These are phyloP conservation scores for Andrena bicolor DNA, from an alignment of 2,888 invertebrate genomes.

Conservation along the genomic window DNA sequence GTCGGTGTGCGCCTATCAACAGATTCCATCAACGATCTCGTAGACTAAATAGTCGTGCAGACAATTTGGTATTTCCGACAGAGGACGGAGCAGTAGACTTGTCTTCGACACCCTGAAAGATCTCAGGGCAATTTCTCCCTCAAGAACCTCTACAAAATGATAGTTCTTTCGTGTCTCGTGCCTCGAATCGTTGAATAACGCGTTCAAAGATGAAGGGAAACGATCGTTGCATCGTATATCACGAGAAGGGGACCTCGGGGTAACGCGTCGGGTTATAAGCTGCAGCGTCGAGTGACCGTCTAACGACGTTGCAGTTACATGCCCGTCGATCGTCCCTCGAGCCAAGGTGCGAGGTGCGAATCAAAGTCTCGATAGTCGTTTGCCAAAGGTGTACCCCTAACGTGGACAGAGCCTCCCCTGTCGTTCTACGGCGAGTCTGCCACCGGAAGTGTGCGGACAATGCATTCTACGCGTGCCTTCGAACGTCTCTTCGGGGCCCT, in stretches of 20 bases:
- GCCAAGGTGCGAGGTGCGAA: not conserved
- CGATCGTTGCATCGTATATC: not conserved
- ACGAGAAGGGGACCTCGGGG: not conserved
- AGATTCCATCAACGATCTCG: not conserved
- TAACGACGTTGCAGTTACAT: constrained; percentile 59
- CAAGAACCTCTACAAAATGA: not conserved
- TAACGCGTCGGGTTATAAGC: constrained; percentile 32
- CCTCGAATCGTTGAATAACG: not conserved
- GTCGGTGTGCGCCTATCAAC: not conserved
- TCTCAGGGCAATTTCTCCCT: not conserved
- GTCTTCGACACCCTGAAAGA: not conserved
- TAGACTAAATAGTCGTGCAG: not conserved
- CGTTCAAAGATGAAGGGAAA: not conserved
- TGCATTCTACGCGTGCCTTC: constrained; percentile 3
- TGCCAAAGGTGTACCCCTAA: not conserved
- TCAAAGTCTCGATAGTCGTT: not conserved
- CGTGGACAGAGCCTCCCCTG: constrained; percentile 4
- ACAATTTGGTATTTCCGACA: not conserved
- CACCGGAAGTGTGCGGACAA: constrained; percentile 13
- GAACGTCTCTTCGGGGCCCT: constrained; percentile 21
- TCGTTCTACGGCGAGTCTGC: not conserved
- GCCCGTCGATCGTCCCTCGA: constrained; percentile 30
- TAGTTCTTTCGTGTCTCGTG: not conserved
- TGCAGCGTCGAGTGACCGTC: constrained; percentile 64
- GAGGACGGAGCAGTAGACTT: not conserved